Conservation (phyloP, 92 coral and sea anemone genomes). For the Hydrozoanthus gracilis region DNA sequence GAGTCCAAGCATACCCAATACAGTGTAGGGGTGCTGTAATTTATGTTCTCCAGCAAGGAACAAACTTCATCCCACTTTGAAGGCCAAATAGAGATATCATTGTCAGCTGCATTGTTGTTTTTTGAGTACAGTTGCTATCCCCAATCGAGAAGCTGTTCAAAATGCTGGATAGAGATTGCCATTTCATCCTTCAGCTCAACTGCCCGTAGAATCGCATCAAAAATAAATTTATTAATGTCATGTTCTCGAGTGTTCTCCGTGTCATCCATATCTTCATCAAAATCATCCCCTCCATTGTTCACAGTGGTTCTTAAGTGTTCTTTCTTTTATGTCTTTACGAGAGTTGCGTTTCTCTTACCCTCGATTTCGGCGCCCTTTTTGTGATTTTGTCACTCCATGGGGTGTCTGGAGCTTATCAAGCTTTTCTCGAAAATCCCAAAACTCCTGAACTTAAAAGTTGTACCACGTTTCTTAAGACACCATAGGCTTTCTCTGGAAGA, state of each 20-base stretch:
- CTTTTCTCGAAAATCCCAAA: too few species aligned
- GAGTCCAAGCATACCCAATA: conserved; percentile 59
- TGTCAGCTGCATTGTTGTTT: not conserved
- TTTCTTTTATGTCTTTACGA: too few species aligned
- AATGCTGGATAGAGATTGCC: not conserved
- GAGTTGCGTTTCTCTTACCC: too few species aligned
- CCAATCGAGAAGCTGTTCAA: not conserved
- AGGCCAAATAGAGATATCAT: conserved; percentile 63
- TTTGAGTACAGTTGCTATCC: conserved; percentile 31
- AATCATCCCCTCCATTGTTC: too few species aligned
- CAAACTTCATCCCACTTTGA: conserved; percentile 51
- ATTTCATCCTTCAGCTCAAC: not conserved
- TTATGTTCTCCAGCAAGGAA: conserved; percentile 34
- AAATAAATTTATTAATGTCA: not conserved
- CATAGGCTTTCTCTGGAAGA: too few species aligned
- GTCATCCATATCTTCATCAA: not conserved
- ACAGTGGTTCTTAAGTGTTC: too few species aligned
- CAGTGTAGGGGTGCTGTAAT: conserved; percentile 45
- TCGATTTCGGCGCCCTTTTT: too few species aligned
- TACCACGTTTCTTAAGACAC: too few species aligned
- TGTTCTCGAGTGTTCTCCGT: not conserved
- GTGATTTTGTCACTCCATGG: too few species aligned
- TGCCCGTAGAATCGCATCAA: not conserved
- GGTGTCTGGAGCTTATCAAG: too few species aligned
- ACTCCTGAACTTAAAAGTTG: too few species aligned